Evolutionary conservation across 2,113 vertebrate genomes (phyloP).

Genomic region (Nerophis ophidion): DNA sequence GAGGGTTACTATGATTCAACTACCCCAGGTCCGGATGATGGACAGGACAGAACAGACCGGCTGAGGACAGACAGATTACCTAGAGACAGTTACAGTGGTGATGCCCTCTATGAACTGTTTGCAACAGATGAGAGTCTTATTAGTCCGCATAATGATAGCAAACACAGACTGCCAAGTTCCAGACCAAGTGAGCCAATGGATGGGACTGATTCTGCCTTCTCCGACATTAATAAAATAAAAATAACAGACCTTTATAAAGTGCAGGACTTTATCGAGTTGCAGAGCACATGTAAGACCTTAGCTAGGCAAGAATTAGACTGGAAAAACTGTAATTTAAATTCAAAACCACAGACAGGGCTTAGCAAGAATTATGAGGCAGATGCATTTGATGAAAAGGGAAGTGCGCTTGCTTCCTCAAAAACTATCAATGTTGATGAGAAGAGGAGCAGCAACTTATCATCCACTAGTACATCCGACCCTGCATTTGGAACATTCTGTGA

Average conservation of each 20-base stretch:
- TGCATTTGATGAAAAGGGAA: conserved; percentile 42
- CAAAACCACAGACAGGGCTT: conserved; percentile 45
- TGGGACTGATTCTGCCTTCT: conserved; percentile 54
- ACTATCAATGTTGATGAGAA: conserved; percentile 46
- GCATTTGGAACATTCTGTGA: conserved; percentile 54
- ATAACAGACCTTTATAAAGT: conserved; percentile 76
- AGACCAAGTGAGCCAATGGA: conserved; percentile 63
- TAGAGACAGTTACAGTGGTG: conserved; percentile 93
- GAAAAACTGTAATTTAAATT: conserved; percentile 41
- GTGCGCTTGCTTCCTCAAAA: conserved; percentile 21
- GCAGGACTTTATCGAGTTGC: conserved; percentile 78
- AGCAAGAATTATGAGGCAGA: conserved; percentile 45
- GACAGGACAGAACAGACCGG: conserved; percentile 72
- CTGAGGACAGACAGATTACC: conserved; percentile 78
- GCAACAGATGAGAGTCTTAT: conserved; percentile 83
- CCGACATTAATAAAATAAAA: conserved; percentile 74
- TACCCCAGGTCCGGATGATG: conserved; percentile 87
- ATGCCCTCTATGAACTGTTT: conserved; percentile 94
- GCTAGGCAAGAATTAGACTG: conserved; percentile 51
- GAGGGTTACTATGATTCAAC: conserved; percentile 96
- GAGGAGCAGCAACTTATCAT: conserved; percentile 51
- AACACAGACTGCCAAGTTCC: conserved; percentile 64
- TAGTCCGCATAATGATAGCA: conserved; percentile 78
- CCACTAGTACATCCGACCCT: conserved; percentile 43
- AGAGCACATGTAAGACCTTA: conserved; percentile 62